Percentiles rank a stretch among this genome's conserved stretches.
Conservation (phyloP, 1,140 invertebrate genomes). For the Eciton burchellii region DNA sequence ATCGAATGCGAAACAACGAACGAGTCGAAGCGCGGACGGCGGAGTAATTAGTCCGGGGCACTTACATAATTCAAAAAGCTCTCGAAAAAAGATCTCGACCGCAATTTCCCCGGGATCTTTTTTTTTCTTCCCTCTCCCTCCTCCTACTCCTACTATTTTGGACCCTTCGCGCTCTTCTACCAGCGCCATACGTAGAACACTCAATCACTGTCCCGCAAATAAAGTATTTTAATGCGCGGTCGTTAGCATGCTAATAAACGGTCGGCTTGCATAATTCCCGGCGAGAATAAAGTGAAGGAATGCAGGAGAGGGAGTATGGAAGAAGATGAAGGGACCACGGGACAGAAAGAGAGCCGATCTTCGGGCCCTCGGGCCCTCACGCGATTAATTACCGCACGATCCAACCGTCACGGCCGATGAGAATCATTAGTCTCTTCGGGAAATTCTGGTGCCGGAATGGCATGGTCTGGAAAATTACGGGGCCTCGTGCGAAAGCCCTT, state of each 20-base stretch:
- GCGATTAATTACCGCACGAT: slow-evolving; percentile 76
- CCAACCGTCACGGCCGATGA: slow-evolving; percentile 67
- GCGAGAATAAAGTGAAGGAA: slow-evolving; percentile 56
- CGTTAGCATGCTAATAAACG: slow-evolving; percentile 71
- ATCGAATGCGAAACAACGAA: slow-evolving; percentile 61
- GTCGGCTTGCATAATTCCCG: slow-evolving; percentile 64
- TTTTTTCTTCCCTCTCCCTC: background rate
- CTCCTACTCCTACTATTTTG: too few species aligned
- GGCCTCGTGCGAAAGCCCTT: slow-evolving; percentile 9
- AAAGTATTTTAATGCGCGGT: slow-evolving; percentile 58
- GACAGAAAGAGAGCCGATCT: slow-evolving; percentile 64
- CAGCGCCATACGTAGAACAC: slow-evolving; percentile 20
- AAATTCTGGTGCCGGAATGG: slow-evolving; percentile 58
- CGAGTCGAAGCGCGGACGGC: slow-evolving; percentile 48
- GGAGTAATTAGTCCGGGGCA: slow-evolving; percentile 57
- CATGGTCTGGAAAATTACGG: slow-evolving; percentile 38
- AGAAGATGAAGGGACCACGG: slow-evolving; percentile 52
- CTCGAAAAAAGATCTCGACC: slow-evolving; percentile 51
- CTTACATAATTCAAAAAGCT: slow-evolving; percentile 63
- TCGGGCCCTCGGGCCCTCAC: slow-evolving; percentile 60
- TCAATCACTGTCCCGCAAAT: slow-evolving; percentile 66
- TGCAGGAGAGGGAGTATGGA: slow-evolving; percentile 31
- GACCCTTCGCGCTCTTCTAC: background rate
- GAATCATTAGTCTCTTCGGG: slow-evolving; percentile 76
- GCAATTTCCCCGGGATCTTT: slow-evolving; percentile 41